These are phyloP conservation scores for Sinella curviseta DNA, from an alignment of 1,140 invertebrate genomes.

Conservation along the genomic window DNA sequence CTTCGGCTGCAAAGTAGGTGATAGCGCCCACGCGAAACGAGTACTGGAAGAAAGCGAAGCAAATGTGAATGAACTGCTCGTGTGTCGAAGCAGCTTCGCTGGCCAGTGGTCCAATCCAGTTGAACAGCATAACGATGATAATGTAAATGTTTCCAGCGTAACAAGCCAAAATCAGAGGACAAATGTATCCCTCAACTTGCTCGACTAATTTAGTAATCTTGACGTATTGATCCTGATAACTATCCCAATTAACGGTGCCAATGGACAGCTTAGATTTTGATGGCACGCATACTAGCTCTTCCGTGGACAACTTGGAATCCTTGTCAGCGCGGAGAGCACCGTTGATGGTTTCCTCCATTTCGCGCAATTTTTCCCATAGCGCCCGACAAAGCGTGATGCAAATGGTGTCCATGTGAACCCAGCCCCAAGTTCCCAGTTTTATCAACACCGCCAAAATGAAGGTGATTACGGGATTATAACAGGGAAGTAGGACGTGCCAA, in stretches of 20 bases:
- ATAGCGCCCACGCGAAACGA: neutral
- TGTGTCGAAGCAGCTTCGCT: neutral
- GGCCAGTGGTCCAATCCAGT: neutral
- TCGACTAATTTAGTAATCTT: neutral
- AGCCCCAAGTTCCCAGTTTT: neutral
- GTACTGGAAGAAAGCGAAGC: neutral
- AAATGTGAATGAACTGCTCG: neutral
- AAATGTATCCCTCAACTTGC: neutral
- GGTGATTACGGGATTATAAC: neutral
- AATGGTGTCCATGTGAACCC: neutral
- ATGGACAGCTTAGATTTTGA: neutral
- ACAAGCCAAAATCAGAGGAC: neutral
- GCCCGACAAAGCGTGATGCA: neutral
- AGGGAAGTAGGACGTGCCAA: neutral
- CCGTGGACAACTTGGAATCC: too few species aligned
- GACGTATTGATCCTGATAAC: neutral
- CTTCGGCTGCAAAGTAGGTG: slow-evolving; percentile 1
- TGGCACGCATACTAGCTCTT: too few species aligned
- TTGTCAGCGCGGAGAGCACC: too few species aligned
- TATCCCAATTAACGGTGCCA: neutral
- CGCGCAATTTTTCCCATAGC: neutral
- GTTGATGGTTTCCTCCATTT: neutral
- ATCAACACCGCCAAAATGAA: neutral
- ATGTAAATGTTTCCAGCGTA: neutral
- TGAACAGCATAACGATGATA: neutral